Evolutionary conservation across 1,140 invertebrate genomes (phyloP).

Genomic region (Bombus turneri): DNA sequence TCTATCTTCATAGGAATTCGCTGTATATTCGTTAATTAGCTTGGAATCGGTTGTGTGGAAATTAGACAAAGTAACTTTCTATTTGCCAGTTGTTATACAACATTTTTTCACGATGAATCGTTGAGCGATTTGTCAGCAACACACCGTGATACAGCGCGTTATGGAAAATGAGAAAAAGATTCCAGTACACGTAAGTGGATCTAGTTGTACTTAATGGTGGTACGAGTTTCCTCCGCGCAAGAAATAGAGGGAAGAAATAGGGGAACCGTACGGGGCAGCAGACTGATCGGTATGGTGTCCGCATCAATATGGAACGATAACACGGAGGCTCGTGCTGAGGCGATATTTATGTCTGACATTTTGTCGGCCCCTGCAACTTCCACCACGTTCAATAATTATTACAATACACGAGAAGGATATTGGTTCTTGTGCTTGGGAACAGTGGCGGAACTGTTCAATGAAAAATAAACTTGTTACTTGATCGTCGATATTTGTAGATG

Average conservation of each 20-base stretch:
- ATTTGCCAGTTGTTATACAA: background rate
- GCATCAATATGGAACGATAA: conserved; percentile 57
- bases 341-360: conserved; percentile 44
- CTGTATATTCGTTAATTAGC: background rate
- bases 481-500: no score
- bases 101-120: background rate
- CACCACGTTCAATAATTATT: conserved; percentile 20
- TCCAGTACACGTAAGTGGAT: background rate
- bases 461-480: background rate
- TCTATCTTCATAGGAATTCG: no score
- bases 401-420: background rate
- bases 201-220: conserved; percentile 48
- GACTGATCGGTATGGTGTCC: conserved; percentile 59
- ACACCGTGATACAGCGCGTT: background rate
- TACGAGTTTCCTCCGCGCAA: conserved; percentile 49
- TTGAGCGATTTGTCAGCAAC: background rate
- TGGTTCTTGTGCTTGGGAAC: background rate
- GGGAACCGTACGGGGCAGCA: conserved; percentile 31
- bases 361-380: conserved; percentile 26
- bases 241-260: conserved; percentile 39
- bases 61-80: background rate
- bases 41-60: background rate
- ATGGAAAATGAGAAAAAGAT: background rate
- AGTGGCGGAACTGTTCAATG: background rate
- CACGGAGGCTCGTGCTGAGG: conserved; percentile 30